These are phyloP conservation scores for Elysia chlorotica DNA, from an alignment of 1,140 invertebrate species.

Conservation along the genomic window DNA sequence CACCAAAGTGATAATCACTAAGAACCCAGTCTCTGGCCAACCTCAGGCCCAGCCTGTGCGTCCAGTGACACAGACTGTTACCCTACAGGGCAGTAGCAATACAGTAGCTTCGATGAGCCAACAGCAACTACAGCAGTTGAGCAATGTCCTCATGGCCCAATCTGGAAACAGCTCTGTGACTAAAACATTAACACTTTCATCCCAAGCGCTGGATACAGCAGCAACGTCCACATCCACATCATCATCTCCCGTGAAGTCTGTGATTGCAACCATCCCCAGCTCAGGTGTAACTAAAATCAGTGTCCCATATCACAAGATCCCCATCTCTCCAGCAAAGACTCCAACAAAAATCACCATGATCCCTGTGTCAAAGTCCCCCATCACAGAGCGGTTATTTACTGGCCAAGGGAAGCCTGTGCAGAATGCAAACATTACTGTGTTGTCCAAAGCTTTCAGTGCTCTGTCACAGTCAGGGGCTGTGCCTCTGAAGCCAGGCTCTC, in stretches of 20 bases:
- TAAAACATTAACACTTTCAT: slow-evolving; percentile 73
- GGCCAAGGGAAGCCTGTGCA: no score
- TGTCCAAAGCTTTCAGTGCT: slow-evolving; percentile 33
- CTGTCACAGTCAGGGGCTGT: slow-evolving; percentile 22
- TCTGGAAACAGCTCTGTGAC: no score
- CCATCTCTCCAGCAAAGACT: slow-evolving; percentile 57
- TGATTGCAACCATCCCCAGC: slow-evolving; percentile 35
- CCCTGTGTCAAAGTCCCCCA: slow-evolving; percentile 59
- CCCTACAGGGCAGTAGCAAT: no score
- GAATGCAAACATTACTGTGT: slow-evolving; percentile 31
- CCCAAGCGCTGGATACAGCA: slow-evolving; percentile 62
- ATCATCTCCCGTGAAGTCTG: slow-evolving; percentile 47
- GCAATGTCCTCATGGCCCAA: no score
- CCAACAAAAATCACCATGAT: slow-evolving; percentile 61
- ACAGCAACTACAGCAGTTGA: no score
- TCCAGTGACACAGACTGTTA: no score
- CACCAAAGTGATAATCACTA: slow-evolving; percentile 70
- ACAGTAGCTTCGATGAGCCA: no score
- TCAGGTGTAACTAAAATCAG: slow-evolving; percentile 51
- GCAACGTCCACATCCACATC: no score
- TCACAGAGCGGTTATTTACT: slow-evolving; percentile 46
- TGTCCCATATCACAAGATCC: slow-evolving; percentile 51
- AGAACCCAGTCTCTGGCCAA: slow-evolving; percentile 59
- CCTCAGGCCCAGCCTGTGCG: no score
- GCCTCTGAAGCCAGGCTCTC: slow-evolving; percentile 53